These are phyloP conservation scores for Gymnothorax javanicus DNA, from an alignment of 2,797 vertebrate genomes.

Conservation along the genomic window DNA sequence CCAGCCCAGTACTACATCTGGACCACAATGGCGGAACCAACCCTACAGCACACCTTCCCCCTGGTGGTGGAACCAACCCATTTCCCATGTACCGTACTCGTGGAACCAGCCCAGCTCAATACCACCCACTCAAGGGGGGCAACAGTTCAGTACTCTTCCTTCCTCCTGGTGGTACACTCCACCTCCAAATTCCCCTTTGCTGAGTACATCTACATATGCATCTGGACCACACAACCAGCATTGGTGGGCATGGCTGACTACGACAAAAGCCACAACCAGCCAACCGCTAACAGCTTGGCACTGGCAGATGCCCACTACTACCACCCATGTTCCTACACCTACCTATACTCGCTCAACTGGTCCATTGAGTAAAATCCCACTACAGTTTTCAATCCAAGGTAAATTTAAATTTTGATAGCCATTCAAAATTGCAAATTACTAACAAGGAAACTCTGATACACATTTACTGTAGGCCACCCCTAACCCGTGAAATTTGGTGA, in stretches of 20 bases:
- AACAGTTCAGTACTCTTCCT: not conserved
- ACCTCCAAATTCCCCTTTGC: no score
- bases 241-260: not conserved
- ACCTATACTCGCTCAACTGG: not conserved
- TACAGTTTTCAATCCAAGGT: conserved; percentile 18
- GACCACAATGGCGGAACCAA: not conserved
- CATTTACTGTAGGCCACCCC: not conserved
- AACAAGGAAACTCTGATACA: not conserved
- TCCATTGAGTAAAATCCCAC: conserved; percentile 26
- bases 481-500: not conserved
- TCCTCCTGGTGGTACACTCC: no score
- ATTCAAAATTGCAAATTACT: not conserved
- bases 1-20: not conserved
- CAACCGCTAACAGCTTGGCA: not conserved
- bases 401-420: not conserved
- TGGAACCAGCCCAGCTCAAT: not conserved
- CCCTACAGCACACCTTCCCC: not conserved
- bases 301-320: not conserved
- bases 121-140: not conserved
- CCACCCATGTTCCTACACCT: not conserved
- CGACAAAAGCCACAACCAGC: not conserved
- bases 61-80: not conserved
- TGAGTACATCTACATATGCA: not conserved
- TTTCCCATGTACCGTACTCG: not conserved
- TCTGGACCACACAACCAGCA: not conserved